Evolutionary conservation across 2,797 vertebrate genomes (phyloP).

Genomic region (Pseudochirops corinnae): DNA sequence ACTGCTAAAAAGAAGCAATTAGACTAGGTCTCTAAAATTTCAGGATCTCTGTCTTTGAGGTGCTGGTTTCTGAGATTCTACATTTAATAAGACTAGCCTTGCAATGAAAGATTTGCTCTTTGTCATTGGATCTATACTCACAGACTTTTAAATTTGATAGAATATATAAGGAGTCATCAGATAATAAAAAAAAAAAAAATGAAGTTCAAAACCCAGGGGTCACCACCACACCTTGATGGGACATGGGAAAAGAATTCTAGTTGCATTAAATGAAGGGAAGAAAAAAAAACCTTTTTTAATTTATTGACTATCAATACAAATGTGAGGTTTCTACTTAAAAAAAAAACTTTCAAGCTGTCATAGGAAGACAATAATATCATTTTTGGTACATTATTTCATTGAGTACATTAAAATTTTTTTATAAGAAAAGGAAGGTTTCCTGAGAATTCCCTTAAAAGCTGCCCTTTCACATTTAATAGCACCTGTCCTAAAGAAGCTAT

Average conservation of each 20-base stretch:
- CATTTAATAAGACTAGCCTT: background rate
- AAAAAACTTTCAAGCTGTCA: background rate
- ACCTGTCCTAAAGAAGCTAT: background rate
- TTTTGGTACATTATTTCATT: background rate
- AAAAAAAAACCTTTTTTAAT: conserved; percentile 20
- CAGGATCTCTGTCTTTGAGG: background rate
- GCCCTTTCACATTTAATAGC: background rate
- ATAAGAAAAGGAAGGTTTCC: background rate
- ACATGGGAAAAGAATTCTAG: background rate
- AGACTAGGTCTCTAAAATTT: background rate
- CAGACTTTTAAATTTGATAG: background rate
- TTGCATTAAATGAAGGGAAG: background rate
- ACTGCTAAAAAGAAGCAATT: background rate
- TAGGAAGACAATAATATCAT: background rate
- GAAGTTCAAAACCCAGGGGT: background rate
- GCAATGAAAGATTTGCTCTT: background rate
- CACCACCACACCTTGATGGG: background rate
- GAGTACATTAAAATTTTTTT: background rate
- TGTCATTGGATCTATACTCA: background rate
- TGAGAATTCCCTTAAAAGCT: conserved; percentile 34
- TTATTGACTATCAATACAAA: background rate
- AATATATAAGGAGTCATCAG: background rate
- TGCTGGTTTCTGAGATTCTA: background rate
- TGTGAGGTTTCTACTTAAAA: background rate
- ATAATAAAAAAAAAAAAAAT: background rate